Evolutionary conservation across 2,888 invertebrate species (phyloP).

Genomic region (Oscheius sp.): DNA sequence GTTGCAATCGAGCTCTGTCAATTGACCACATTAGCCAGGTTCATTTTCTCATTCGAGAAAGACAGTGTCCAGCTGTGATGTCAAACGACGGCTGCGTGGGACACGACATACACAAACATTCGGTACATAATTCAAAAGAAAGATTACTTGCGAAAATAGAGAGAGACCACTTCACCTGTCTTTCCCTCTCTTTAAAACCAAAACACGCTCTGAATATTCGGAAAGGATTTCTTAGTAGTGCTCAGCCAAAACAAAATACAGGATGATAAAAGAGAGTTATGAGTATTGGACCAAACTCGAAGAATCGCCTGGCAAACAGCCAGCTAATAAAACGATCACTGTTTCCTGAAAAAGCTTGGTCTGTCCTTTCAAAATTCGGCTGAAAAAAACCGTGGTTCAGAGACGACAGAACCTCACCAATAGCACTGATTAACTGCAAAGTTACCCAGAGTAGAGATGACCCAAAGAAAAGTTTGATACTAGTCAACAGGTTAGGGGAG

Average conservation of each 20-base stretch:
- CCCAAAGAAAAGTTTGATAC: too few relatives aligned
- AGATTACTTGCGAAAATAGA: conserved; percentile 13
- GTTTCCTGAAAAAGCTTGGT: too few relatives aligned
- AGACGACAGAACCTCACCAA: too few relatives aligned
- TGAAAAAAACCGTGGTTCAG: too few relatives aligned
- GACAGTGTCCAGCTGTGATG: background rate
- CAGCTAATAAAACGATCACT: too few relatives aligned
- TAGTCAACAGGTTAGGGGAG: too few relatives aligned
- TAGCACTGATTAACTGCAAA: too few relatives aligned
- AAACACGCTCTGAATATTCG: too few relatives aligned
- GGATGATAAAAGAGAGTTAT: background rate
- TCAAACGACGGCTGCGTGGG: background rate
- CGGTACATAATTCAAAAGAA: conserved; percentile 7
- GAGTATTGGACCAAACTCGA: too few relatives aligned
- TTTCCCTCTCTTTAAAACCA: background rate
- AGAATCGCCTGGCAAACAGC: too few relatives aligned
- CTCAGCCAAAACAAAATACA: background rate
- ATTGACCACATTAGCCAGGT: background rate
- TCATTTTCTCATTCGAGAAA: background rate
- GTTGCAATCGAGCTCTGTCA: background rate
- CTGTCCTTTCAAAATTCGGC: too few relatives aligned
- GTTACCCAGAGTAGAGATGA: too few relatives aligned
- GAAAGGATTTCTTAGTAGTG: background rate
- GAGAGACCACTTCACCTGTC: background rate
- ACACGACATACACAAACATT: background rate